phyloP scores from a whole-genome alignment of 2,113 vertebrate species.

The Cephalophus harveyi region DNA sequence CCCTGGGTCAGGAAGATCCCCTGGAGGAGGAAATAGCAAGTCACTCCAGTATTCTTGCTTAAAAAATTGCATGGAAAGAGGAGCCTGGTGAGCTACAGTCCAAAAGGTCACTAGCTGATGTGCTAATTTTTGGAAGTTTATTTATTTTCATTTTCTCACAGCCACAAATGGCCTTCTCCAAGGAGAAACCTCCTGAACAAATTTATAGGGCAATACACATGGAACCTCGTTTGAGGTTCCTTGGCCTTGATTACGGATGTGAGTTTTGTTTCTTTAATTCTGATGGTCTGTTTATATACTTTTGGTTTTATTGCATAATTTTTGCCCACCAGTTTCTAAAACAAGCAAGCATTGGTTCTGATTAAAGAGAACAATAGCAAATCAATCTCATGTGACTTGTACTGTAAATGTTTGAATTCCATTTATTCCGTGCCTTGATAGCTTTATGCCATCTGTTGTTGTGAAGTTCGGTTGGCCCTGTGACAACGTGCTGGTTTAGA shows the following conservation, averaged over 20 bases:
- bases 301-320: constrained; percentile 19
- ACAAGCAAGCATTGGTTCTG: not conserved
- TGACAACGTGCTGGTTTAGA: not conserved
- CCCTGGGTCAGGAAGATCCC: not conserved
- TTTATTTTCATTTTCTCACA: constrained; percentile 15
- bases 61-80: not conserved
- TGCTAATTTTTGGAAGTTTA: not conserved
- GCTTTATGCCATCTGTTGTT: not conserved
- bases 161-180: not conserved
- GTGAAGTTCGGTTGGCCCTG: not conserved
- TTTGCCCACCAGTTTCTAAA: constrained; percentile 32
- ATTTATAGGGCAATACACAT: not conserved
- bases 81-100: not conserved
- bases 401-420: constrained; percentile 26
- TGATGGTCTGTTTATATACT: not conserved
- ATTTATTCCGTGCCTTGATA: constrained; percentile 5
- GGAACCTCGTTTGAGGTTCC: not conserved
- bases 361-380: constrained; percentile 16
- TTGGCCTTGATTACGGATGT: not conserved
- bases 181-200: not conserved
- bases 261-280: not conserved
- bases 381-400: not conserved
- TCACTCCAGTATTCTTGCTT: not conserved
- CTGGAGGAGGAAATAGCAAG: not conserved
- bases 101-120: not conserved